Conservation (phyloP, 2,113 vertebrate species). For the Pomatostomus ruficeps region DNA sequence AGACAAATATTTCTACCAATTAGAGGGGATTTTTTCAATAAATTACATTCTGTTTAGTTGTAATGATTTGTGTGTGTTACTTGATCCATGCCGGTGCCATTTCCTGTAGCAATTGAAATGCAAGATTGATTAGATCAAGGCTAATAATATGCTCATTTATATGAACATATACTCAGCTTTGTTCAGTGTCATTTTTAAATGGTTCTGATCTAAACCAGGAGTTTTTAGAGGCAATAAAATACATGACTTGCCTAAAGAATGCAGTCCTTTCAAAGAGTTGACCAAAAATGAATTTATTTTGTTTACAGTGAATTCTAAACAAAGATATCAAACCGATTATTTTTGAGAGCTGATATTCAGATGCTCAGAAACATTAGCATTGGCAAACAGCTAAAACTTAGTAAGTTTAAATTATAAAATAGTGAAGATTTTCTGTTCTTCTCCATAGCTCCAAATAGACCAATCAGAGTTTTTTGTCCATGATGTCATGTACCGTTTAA, state of each 20-base stretch:
- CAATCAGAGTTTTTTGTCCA: not conserved
- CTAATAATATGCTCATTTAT: not conserved
- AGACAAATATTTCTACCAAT: not conserved
- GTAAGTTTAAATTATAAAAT: not conserved
- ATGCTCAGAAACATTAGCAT: not conserved
- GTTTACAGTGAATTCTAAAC: not conserved
- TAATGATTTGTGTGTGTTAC: not conserved
- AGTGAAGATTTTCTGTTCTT: not conserved
- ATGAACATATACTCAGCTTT: not conserved
- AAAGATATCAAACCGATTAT: not conserved
- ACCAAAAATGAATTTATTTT: not conserved
- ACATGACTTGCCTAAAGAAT: not conserved
- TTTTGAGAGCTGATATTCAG: not conserved
- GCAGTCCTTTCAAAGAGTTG: not conserved
- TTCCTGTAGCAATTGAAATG: not conserved
- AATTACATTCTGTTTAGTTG: not conserved
- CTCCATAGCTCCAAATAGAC: not conserved
- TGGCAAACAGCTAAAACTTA: not conserved
- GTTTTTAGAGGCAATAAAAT: not conserved
- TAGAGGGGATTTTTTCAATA: not conserved
- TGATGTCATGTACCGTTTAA: not conserved
- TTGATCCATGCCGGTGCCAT: not conserved
- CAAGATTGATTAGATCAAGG: not conserved
- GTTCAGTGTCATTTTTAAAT: not conserved
- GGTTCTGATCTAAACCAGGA: not conserved